Evolutionary conservation across 2,797 vertebrate species (phyloP), one percentile per base, ranked within the genome.

Genomic region (Rhynchonycteris naso): DNA sequence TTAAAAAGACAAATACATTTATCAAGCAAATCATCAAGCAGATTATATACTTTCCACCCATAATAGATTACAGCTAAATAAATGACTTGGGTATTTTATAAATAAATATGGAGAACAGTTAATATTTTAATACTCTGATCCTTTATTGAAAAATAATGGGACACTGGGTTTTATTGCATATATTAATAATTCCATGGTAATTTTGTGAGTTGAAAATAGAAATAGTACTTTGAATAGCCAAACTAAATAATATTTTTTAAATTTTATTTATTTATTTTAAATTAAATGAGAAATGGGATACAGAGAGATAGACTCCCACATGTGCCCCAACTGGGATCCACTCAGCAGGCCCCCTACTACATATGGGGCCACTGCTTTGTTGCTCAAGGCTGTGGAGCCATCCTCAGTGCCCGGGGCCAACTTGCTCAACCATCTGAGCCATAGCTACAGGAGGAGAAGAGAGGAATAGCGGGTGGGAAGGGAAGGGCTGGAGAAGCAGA

Each of bases 1-100:
- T 98, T 97, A 97, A 96, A 96, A 97, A 98, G 97, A 98, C 95
- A 97, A 98, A 98, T 97, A 96, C 89, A 94, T 98, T 98, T 98
- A 97, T 97, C 97, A 98, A 94, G 82, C 56, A 97, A 97, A 97
- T 97, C 95, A 97, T 96, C 93, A 95, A 88, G 81, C 93, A 98
- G 97, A 97, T 97, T 96, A 91, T 88, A 97, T 94, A 97, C 95
- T 97, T 98, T 90, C 61, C 91, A 95, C 80, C 68, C 96, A 93
- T 95, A 97, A 97, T 94, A 93, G 69, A 93, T 93, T 93, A 96
- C 78, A 86, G 93, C 91, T 96, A 91, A 97, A 95, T 96, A 97
- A 97, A 97, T 97, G 75, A 68, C 50, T 30, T 5, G 76, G 88
- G 87, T 79, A 82, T 94, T 93, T 95, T 93, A 21, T 95, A 97